Evolutionary conservation across 1,140 invertebrate genomes (phyloP).

Genomic region (Diprion similis): DNA sequence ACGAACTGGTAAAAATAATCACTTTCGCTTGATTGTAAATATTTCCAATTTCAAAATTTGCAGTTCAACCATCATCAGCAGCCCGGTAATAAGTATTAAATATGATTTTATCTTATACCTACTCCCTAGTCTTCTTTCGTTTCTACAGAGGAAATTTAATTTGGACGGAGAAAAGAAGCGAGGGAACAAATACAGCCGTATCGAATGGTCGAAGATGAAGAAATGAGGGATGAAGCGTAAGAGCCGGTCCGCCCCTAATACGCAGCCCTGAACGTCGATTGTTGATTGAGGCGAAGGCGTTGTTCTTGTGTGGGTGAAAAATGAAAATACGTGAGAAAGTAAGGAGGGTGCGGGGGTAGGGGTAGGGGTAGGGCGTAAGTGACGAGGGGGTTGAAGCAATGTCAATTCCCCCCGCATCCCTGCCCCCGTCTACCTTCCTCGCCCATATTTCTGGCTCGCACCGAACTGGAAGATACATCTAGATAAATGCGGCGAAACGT

Average conservation of each 20-base stretch:
- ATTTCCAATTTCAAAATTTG: too few relatives aligned
- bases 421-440: background rate
- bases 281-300: background rate
- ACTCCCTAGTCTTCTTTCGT: too few relatives aligned
- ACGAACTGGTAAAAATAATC: too few relatives aligned
- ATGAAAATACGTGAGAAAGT: conserved; percentile 21
- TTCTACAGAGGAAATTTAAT: too few relatives aligned
- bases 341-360: conserved; percentile 16
- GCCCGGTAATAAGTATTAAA: too few relatives aligned
- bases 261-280: background rate
- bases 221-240: too few relatives aligned
- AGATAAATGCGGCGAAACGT: conserved; percentile 54
- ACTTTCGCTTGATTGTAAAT: too few relatives aligned
- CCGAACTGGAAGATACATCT: conserved; percentile 51
- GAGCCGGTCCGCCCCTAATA: background rate
- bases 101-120: too few relatives aligned
- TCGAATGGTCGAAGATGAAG: too few relatives aligned
- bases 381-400: conserved; percentile 25
- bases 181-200: too few relatives aligned
- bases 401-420: conserved; percentile 39
- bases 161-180: too few relatives aligned
- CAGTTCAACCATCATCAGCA: too few relatives aligned
- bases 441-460: conserved; percentile 43
- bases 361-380: conserved; percentile 9
- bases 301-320: background rate